Evolutionary conservation across 35 echinoderm and acorn worm genomes (phyloP), one percentile per base, ranked within the genome.

Genomic region (Chiridota heheva): DNA sequence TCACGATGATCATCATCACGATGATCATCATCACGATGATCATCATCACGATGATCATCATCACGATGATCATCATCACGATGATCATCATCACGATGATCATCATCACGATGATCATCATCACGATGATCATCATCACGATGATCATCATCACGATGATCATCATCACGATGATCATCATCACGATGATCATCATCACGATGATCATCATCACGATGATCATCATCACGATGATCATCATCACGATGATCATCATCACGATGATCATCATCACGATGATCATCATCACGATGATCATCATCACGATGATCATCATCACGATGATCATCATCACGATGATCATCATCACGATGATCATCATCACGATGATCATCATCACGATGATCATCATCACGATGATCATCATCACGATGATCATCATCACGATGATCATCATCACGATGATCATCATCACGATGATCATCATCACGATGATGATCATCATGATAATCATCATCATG

Each of bases 401-500:
- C 28, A 8, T 64, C 61, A 30, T 16, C 12, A 28, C 29, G 7
- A 30, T 12, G 7, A 30, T 16, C 28, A 30, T 64, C 12, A 28
- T 12, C 61, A 7, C 29, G 7, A 8, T 64, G 7, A 28, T 64
- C 28, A 30, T 64, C 61, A 30, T 29, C 12, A 30, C 29, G 12
- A 40, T 69, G 7, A 69, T 69, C 35, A 69, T 69, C 31, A 69
- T 69, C 22, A 29, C 40, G 29, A 64, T 64, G 7, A 64, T 64
- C 12, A 64, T 69, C 31, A 69, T 69, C 35, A 69, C 40, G 2
- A 36, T 31, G 29, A 29, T 7, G 7, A 20, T 69, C 35, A 35
- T 69, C 37, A 69, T 69, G 7, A 35, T 35, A 5, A 69, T 12
- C 66, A 69, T 69, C 40, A 69, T 69, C 66, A n/a, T n/a, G n/a